Evolutionary conservation across 2,113 vertebrate genomes (phyloP).

Genomic region (Hylia prasina): DNA sequence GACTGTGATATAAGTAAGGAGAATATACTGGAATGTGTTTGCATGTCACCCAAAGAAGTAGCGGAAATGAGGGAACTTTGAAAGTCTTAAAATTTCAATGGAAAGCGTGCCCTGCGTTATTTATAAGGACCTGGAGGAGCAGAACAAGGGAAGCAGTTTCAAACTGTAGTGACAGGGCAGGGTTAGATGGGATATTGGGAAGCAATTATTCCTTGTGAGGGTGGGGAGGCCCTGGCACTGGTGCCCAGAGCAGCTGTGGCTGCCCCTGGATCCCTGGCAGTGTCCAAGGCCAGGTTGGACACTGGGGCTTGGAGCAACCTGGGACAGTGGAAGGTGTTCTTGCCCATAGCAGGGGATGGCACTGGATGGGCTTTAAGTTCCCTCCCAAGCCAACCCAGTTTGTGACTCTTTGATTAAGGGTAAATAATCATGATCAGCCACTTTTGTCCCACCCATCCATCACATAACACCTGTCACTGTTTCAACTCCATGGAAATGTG

Average conservation of each 20-base stretch:
- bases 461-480: background rate
- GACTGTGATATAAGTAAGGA: background rate
- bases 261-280: background rate
- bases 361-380: background rate
- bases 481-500: background rate
- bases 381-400: background rate
- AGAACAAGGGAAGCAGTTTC: background rate
- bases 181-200: accelerated
- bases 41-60: background rate
- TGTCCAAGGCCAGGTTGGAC: background rate
- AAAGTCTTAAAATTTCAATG: background rate
- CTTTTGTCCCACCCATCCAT: background rate
- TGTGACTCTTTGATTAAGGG: background rate
- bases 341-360: background rate
- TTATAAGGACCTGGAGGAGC: background rate
- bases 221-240: background rate
- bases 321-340: background rate
- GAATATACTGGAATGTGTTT: background rate
- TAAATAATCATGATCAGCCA: background rate
- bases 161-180: background rate
- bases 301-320: background rate
- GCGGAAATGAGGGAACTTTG: accelerated
- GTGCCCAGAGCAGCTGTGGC: background rate
- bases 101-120: background rate
- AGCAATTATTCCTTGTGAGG: background rate